A percentile compares a stretch with the other conserved stretches of the same genome.
These are phyloP conservation scores for Syngnathoides biaculeatus DNA, from an alignment of 2,113 vertebrate species.

Conservation along the genomic window DNA sequence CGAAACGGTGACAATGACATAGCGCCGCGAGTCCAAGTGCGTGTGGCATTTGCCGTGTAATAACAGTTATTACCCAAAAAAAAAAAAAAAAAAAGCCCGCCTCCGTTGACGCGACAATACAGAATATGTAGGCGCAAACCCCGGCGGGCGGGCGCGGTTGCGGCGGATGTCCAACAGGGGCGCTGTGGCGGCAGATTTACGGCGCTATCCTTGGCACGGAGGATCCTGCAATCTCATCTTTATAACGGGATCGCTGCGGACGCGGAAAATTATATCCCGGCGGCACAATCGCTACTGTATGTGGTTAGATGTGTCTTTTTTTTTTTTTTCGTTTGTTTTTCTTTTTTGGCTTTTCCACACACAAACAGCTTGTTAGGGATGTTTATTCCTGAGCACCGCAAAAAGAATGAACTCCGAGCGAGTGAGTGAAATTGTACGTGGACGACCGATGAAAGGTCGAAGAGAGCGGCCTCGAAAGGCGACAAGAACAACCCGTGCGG, in stretches of 20 bases:
- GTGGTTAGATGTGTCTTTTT: neutral
- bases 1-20: neutral
- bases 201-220: conserved; percentile 1
- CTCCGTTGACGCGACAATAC: conserved; percentile 29
- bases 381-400: too few relatives aligned
- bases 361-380: too few relatives aligned
- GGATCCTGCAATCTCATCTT: conserved; percentile 6
- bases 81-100: conserved; percentile 32
- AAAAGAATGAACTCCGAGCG: too few relatives aligned
- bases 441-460: too few relatives aligned
- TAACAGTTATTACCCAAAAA: conserved; percentile 53
- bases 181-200: conserved; percentile 8
- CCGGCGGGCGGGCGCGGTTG: conserved; percentile 20
- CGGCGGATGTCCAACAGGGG: neutral
- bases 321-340: too few relatives aligned
- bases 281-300: neutral
- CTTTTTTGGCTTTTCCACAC: too few relatives aligned
- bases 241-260: neutral
- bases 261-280: neutral
- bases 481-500: too few relatives aligned
- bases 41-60: conserved; percentile 25
- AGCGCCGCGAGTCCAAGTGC: neutral
- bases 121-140: conserved; percentile 14
- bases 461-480: too few relatives aligned
- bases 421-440: too few relatives aligned